Conservation (phyloP, 2,797 vertebrate species). For the Erpetoichthys calabaricus region DNA sequence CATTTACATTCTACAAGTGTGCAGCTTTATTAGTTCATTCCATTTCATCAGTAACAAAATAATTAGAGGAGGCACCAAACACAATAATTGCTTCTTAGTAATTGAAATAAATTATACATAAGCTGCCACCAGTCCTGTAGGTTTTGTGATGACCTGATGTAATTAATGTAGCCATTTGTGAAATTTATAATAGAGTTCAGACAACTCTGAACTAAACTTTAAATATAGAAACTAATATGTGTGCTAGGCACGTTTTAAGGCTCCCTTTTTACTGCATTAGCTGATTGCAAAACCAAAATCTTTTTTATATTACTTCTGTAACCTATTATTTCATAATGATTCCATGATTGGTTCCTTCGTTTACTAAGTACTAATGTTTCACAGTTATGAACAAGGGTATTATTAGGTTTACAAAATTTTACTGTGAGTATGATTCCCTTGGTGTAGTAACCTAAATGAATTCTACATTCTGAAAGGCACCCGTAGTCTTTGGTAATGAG, state of each 20-base stretch:
- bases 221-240: conserved; percentile 40
- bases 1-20: neutral
- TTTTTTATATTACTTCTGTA: neutral
- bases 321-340: neutral
- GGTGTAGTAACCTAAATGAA: neutral
- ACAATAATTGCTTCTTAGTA: conserved; percentile 38
- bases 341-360: neutral
- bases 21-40: neutral
- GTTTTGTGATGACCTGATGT: conserved; percentile 48
- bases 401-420: neutral
- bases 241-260: conserved; percentile 28
- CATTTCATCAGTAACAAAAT: conserved; percentile 49
- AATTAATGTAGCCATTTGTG: conserved; percentile 66
- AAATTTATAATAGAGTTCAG: conserved; percentile 55
- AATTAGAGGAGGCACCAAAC: conserved; percentile 47
- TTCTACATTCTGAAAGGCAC: neutral
- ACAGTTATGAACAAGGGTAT: neutral
- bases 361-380: neutral
- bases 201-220: conserved; percentile 37
- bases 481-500: too few species aligned
- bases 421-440: neutral
- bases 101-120: conserved; percentile 60
- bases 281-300: neutral
- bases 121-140: conserved; percentile 41
- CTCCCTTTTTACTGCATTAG: neutral